Conservation (phyloP, 2,113 vertebrate species). For the Plestiodon gilberti region DNA sequence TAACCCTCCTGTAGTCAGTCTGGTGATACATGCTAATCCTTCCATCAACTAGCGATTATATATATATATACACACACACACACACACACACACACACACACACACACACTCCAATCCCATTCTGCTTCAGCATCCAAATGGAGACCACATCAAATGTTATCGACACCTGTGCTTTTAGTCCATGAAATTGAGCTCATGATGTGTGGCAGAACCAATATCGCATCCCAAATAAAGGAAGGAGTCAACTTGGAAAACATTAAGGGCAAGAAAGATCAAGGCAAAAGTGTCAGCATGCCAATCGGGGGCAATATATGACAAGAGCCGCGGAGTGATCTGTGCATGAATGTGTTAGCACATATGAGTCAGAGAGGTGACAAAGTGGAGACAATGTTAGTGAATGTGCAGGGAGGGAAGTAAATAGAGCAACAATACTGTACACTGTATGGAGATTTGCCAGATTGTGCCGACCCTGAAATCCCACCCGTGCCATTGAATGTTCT, state of each 20-base stretch:
- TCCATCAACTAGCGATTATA: conserved; percentile 54
- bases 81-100: background rate
- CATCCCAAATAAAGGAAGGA: background rate
- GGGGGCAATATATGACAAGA: background rate
- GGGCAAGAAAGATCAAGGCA: background rate
- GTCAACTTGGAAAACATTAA: fast-evolving
- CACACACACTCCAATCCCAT: background rate
- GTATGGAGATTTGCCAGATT: background rate
- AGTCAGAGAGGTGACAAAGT: background rate
- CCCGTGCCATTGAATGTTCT: background rate
- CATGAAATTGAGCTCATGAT: background rate
- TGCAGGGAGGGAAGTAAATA: background rate
- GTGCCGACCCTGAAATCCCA: background rate
- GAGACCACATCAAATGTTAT: fast-evolving
- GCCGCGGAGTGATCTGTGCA: background rate
- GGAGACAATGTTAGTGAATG: background rate
- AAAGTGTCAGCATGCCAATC: background rate
- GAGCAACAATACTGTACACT: background rate
- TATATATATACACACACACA: background rate
- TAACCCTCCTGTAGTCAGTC: conserved; percentile 62
- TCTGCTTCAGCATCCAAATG: background rate
- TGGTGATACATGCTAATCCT: conserved; percentile 61
- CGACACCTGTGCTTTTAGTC: background rate
- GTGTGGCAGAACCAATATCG: background rate
- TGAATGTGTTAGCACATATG: background rate